Base-by-base conservation (phyloP, 92 coral and sea anemone genomes). In the Porites lobata region DNA sequence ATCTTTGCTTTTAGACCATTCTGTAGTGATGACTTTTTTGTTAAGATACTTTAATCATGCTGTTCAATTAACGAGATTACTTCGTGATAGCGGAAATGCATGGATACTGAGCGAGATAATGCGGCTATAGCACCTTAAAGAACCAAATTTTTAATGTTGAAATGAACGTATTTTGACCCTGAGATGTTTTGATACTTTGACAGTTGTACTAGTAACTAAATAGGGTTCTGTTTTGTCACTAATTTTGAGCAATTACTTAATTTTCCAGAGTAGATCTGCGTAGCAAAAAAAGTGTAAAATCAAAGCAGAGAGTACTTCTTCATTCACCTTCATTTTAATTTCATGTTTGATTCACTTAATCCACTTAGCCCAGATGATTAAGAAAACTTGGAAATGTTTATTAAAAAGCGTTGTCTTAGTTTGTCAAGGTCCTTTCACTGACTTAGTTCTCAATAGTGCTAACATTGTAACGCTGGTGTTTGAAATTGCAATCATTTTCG, bases 61-160 rank as follows among this genome's bases (percentile, higher is more conserved):
- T 77, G 81, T 77, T 17, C 68, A 77, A 26, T 76, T 58, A 59
- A 58, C 51, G 53, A 64, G 47, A 79, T 79, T 20, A 61, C 26
- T 20, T 14, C 7, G 59, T 6, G 1, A 79, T 15, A 79, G 53
- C 58, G 24, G 63, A 22, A 38, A 38, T 38, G 47, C 47, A 38
- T 38, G n/a, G 17, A 10, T 21, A 20, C 18, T 50, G 50, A 43
- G 19, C 22, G 47, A 22, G 65, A 80, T 65, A 65, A 80, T 80
- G 29, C 24, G 50, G 65, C 84, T 50, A 12, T n/a, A 50, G 67
- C 26, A 50, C 43, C 58, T 79, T 20, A 19, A 51, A 13, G 18
- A 24, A 62, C 57, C 1, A 66, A 50, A 51, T 0, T 43, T 66
- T 65, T 50, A 80, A 80, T 80, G 43, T 50, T 50, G 50, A 15